Conservation (phyloP, 2,113 vertebrate genomes). For the Lynx canadensis region DNA sequence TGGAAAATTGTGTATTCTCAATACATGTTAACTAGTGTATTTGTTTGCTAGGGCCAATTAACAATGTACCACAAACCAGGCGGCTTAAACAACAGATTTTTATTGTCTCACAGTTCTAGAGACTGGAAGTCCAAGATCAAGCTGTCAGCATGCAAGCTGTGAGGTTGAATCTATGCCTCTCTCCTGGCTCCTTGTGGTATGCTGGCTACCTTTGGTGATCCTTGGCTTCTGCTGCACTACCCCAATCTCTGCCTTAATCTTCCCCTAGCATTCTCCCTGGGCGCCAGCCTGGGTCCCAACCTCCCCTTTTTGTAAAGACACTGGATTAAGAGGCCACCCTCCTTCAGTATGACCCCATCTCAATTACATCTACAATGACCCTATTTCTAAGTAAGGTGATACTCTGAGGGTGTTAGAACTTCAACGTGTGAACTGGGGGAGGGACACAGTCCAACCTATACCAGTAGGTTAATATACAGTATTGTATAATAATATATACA, state of each 20-base stretch:
- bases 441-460: not conserved
- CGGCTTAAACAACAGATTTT: not conserved
- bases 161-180: too few relatives aligned
- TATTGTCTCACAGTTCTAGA: not conserved
- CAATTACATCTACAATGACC: not conserved
- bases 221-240: not conserved
- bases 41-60: not conserved
- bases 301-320: not conserved
- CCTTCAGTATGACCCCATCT: not conserved
- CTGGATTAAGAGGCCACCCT: not conserved
- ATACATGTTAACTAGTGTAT: not conserved
- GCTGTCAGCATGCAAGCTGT: not conserved
- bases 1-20: not conserved
- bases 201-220: not conserved
- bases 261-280: not conserved
- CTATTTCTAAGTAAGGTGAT: not conserved
- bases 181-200: not conserved
- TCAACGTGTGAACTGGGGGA: not conserved
- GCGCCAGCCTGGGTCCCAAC: not conserved
- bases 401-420: not conserved
- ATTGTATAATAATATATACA: too few relatives aligned
- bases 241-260: not conserved
- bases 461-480: not conserved
- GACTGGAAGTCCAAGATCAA: not conserved
- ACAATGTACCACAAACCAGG: not conserved